Evolutionary conservation across 2,113 vertebrate species (phyloP), one percentile per base, ranked within the genome.

Genomic region (Campylomormyrus numenius): DNA sequence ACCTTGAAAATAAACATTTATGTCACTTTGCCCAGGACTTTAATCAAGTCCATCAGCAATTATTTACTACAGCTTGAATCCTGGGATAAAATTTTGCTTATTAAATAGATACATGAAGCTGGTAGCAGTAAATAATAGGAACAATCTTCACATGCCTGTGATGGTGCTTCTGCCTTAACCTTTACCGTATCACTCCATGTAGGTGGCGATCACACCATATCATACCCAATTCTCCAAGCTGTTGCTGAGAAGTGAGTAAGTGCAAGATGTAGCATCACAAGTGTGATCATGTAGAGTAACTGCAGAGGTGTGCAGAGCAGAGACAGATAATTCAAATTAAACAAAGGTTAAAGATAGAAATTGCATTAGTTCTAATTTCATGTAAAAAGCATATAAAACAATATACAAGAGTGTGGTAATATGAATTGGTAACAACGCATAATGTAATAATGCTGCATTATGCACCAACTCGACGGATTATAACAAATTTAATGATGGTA

Each of bases 121-220:
- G 6, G 50, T 39, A 19, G 31, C 66, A 35, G 66, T 74, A 74
- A 35, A 74, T 35, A 39, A 35, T 31, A 88, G 35, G 45, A 35
- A 24, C 77, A 27, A 42, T 42, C 35, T 62, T 66, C 52, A 39
- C 35, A 3, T 24, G 56, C 9, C 42, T 80, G 2, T 85, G 15
- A 39, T 35, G 39, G 9, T 56, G 9, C 35, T 52, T 21, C 42
- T 17, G 56, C 35, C 15, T 86, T 66, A 66, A 87, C 19, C 17
- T n/a, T 56, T 19, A 13, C 48, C 48, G 50, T 87, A 58, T 90
- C 90, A 49, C 49, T 88, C 52, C 45, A 48, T 90, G 89, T 93
- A 99, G 98, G 98, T 89, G 98, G 98, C 1, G 98, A 99, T 92
- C 98, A 99, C 94, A 99, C 97, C 0, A 97, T 99, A 89, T 96